phyloP scores from a whole-genome alignment of 2,113 vertebrate species.

The Notarius lentiginosus region DNA sequence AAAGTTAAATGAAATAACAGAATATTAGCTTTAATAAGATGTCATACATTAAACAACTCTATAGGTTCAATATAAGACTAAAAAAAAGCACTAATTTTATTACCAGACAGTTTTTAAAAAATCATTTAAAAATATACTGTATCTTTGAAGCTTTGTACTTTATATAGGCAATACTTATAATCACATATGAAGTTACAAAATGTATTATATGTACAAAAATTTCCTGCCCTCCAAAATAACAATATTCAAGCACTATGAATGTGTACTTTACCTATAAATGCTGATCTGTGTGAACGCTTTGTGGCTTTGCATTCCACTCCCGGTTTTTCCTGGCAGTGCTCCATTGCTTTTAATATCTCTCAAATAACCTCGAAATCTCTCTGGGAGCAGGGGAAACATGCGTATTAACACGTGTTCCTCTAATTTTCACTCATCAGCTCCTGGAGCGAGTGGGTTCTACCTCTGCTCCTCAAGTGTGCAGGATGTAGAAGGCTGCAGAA shows the following conservation, averaged over 20 bases:
- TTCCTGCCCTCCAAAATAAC: slow-evolving; percentile 41
- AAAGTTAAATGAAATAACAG: not conserved
- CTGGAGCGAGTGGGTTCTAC: slow-evolving; percentile 34
- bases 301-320: slow-evolving; percentile 39
- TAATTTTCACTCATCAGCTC: slow-evolving; percentile 47
- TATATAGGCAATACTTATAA: not conserved
- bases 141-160: slow-evolving; percentile 1
- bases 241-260: slow-evolving; percentile 31
- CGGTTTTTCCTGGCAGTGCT: slow-evolving; percentile 28
- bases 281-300: slow-evolving; percentile 43
- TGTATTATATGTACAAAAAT: slow-evolving; percentile 16
- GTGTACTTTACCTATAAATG: slow-evolving; percentile 45
- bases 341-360: slow-evolving; percentile 43
- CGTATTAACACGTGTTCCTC: slow-evolving; percentile 45
- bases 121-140: not conserved
- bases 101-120: slow-evolving; percentile 7
- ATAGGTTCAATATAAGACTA: not conserved
- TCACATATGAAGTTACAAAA: slow-evolving; percentile 21
- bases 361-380: slow-evolving; percentile 40
- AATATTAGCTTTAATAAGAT: not conserved
- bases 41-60: not conserved
- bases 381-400: slow-evolving; percentile 26
- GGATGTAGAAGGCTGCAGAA: slow-evolving; percentile 19
- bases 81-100: not conserved
- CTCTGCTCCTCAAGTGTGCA: slow-evolving; percentile 12